These are phyloP conservation scores for Typhlichthys subterraneus DNA, from an alignment of 2,797 vertebrate species.

Conservation along the genomic window DNA sequence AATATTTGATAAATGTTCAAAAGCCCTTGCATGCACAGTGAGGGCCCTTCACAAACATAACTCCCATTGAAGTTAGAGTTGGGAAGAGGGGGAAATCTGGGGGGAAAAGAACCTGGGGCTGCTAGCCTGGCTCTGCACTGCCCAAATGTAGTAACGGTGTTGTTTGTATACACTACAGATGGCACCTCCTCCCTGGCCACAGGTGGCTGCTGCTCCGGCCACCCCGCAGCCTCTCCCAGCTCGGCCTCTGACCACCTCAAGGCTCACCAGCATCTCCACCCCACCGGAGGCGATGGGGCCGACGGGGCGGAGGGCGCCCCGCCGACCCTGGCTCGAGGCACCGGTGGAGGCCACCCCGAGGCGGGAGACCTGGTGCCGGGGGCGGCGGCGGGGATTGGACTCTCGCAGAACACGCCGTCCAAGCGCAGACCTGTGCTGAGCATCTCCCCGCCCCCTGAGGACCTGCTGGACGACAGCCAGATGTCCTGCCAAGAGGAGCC, in stretches of 20 bases:
- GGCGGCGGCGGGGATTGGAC: constrained; percentile 61
- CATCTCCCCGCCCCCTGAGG: constrained; percentile 98
- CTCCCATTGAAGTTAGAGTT: constrained; percentile 76
- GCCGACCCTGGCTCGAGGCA: constrained; percentile 57
- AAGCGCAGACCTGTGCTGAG: constrained; percentile 95
- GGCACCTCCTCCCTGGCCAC: constrained; percentile 94
- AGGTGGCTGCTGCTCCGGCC: constrained; percentile 92
- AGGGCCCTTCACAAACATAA: constrained; percentile 67
- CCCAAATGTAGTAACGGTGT: constrained; percentile 84
- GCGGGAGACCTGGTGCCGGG: constrained; percentile 68
- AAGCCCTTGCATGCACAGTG: constrained; percentile 77
- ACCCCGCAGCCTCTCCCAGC: constrained; percentile 90
- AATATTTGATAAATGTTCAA: constrained; percentile 70
- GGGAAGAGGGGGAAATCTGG: constrained; percentile 75
- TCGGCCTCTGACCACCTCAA: constrained; percentile 94
- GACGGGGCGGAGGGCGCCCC: constrained; percentile 69
- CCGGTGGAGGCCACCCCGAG: constrained; percentile 55
- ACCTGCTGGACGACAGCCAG: constrained; percentile 96
- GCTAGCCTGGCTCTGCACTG: constrained; percentile 89
- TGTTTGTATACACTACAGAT: constrained; percentile 96
- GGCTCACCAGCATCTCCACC: constrained; percentile 89
- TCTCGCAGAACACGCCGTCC: constrained; percentile 85
- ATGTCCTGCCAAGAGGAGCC: constrained; percentile 99
- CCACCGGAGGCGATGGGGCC: constrained; percentile 82
- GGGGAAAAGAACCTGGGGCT: constrained; percentile 91